Conservation (phyloP, 2,797 vertebrate genomes). For the Rhinogobio ventralis region DNA sequence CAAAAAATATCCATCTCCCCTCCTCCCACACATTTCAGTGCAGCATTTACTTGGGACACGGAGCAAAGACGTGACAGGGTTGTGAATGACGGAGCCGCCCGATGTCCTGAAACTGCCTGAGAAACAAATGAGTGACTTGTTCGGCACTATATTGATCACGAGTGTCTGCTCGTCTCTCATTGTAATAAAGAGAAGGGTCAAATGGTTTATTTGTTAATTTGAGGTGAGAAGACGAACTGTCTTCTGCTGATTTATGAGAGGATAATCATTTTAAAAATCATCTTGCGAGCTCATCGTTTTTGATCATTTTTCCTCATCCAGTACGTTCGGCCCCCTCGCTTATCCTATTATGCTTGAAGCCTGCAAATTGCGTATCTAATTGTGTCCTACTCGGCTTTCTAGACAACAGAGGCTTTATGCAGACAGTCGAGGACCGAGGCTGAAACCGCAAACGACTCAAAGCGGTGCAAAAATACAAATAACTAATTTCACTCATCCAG, state of each 20-base stretch:
- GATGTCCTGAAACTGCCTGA: slow-evolving; percentile 35
- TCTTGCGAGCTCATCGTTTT: background rate
- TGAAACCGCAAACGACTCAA: slow-evolving; percentile 28
- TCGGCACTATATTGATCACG: slow-evolving; percentile 25
- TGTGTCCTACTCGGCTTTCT: slow-evolving; percentile 47
- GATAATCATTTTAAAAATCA: slow-evolving; percentile 24
- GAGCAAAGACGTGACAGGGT: slow-evolving; percentile 11
- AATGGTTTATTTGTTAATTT: slow-evolving; percentile 33
- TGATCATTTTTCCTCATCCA: slow-evolving; percentile 2
- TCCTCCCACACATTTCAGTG: slow-evolving; percentile 25
- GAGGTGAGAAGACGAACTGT: slow-evolving; percentile 12
- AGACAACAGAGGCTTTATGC: slow-evolving; percentile 24
- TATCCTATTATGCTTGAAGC: slow-evolving; percentile 48
- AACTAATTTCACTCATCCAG: slow-evolving; percentile 48
- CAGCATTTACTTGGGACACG: slow-evolving; percentile 25
- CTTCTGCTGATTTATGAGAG: background rate
- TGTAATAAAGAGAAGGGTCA: slow-evolving; percentile 15
- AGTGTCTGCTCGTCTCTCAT: slow-evolving; percentile 12
- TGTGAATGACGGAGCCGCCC: slow-evolving; percentile 20
- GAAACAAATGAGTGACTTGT: slow-evolving; percentile 35
- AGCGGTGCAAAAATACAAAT: slow-evolving; percentile 54
- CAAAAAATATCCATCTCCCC: slow-evolving; percentile 37
- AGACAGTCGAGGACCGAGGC: slow-evolving; percentile 15
- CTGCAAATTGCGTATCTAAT: slow-evolving; percentile 37
- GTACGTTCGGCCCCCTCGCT: background rate